phyloP scores from a whole-genome alignment of 1,140 invertebrate genomes.

The Probaryconus sp. region DNA sequence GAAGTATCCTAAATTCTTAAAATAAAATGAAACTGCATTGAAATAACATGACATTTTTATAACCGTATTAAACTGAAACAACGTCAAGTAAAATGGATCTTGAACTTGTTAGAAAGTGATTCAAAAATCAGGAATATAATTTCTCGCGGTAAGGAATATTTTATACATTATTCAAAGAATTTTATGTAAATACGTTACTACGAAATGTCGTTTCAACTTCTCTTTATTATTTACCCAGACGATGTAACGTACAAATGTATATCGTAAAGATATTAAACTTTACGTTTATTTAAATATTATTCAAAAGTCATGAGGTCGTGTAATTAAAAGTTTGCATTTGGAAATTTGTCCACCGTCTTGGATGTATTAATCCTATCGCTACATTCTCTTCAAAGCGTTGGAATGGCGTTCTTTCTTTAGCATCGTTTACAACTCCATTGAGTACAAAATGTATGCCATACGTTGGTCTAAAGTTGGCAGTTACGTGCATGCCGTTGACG shows the following conservation, averaged over 20 bases:
- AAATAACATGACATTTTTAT: too few relatives aligned
- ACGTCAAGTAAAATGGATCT: constrained; percentile 10
- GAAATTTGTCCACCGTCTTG: too few relatives aligned
- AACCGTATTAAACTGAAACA: constrained; percentile 6
- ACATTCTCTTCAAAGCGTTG: too few relatives aligned
- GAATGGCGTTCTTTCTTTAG: constrained; percentile 14
- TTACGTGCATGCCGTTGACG: constrained; percentile 67
- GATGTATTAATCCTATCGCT: too few relatives aligned
- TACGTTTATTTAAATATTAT: constrained; percentile 6
- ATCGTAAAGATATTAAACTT: background rate
- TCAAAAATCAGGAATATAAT: constrained; percentile 16
- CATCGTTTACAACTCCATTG: constrained; percentile 39
- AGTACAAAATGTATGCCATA: constrained; percentile 31
- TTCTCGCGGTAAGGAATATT: constrained; percentile 2
- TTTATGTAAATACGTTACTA: constrained; percentile 30
- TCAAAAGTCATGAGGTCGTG: constrained; percentile 1
- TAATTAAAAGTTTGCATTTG: too few relatives aligned
- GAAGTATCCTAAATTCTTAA: too few relatives aligned
- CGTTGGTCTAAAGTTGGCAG: constrained; percentile 56
- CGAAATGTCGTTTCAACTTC: constrained; percentile 6
- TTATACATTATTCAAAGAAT: constrained; percentile 32
- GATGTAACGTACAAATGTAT: constrained; percentile 6
- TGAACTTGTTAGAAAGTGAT: constrained; percentile 1
- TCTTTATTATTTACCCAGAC: constrained; percentile 24
- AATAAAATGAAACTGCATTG: too few relatives aligned